A percentile compares a stretch with the other conserved stretches of the same genome.
These are phyloP conservation scores for Elaphurus davidianus DNA, from an alignment of 2,113 vertebrate genomes.

Conservation along the genomic window DNA sequence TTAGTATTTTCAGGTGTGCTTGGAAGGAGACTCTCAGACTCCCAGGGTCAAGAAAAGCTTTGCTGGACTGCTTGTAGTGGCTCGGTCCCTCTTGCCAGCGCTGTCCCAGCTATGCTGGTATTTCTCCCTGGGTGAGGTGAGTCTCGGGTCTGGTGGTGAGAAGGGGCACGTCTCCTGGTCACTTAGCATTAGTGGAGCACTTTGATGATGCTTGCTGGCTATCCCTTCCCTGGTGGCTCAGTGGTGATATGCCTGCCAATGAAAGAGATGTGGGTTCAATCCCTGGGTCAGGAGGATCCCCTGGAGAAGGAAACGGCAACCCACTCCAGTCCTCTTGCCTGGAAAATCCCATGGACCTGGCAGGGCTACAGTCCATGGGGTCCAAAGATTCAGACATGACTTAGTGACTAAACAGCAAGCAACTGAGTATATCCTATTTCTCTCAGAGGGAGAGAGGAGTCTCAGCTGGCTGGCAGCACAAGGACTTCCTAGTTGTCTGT, in stretches of 20 bases:
- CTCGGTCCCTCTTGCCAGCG: background rate
- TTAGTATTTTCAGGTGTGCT: background rate
- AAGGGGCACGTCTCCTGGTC: background rate
- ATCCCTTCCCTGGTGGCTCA: background rate
- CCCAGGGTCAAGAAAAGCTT: background rate
- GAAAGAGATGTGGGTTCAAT: background rate
- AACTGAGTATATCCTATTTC: background rate
- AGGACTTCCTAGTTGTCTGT: background rate
- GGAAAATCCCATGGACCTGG: background rate
- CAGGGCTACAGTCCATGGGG: background rate
- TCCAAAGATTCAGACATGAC: background rate
- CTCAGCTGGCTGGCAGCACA: background rate
- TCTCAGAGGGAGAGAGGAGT: background rate
- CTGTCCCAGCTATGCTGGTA: background rate
- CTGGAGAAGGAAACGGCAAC: background rate
- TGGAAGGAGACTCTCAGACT: background rate
- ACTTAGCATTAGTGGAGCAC: background rate
- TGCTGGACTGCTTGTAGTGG: background rate
- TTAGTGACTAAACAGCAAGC: background rate
- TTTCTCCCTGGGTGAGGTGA: background rate
- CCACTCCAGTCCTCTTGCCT: background rate
- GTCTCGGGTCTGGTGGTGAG: background rate
- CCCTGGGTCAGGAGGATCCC: background rate
- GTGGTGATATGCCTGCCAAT: background rate
- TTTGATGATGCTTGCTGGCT: background rate